These are phyloP conservation scores for Poecilobothrus nobilitatus DNA, from an alignment of 2,888 invertebrate genomes.

Conservation along the genomic window DNA sequence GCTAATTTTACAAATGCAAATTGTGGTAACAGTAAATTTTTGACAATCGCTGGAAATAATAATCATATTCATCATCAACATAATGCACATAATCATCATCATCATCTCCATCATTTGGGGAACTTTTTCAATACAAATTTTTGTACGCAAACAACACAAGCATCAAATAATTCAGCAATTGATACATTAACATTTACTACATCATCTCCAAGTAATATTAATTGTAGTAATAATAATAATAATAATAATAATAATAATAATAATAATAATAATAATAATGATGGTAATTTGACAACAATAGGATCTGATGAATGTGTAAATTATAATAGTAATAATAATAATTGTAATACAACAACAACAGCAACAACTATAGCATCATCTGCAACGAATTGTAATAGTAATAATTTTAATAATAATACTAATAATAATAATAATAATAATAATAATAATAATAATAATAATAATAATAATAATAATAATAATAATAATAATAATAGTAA, in stretches of 20 bases:
- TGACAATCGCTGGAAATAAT: constrained; percentile 7
- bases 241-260: neutral
- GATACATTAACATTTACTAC: too few species aligned
- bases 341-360: neutral
- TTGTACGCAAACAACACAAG: too few species aligned
- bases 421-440: neutral
- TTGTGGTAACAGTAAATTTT: constrained; percentile 1
- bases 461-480: neutral
- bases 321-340: neutral
- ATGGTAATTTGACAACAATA: neutral
- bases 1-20: neutral
- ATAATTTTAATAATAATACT: neutral
- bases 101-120: neutral
- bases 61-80: neutral
- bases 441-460: neutral
- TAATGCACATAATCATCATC: neutral
- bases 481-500: neutral
- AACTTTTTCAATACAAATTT: neutral
- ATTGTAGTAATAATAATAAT: neutral
- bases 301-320: neutral
- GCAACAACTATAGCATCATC: too few species aligned
- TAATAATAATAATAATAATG: neutral
- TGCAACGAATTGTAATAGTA: too few species aligned
- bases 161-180: too few species aligned
- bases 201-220: too few species aligned